Percentiles rank a stretch among this genome's conserved stretches.
Conservation (phyloP, 2,113 vertebrate genomes). For the Thermophis baileyi region DNA sequence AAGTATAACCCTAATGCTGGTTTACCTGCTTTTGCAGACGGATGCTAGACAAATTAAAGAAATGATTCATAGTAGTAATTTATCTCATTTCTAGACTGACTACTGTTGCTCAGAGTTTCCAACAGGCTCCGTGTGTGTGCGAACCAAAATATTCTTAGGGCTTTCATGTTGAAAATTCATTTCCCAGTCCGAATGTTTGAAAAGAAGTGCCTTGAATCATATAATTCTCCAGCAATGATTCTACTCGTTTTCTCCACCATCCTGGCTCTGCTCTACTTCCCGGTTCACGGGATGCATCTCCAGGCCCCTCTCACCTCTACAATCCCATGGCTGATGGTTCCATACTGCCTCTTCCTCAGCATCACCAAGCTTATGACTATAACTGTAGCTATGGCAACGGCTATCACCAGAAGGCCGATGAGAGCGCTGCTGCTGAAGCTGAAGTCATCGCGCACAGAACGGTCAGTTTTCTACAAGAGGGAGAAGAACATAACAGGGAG, state of each 20-base stretch:
- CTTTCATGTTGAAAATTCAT: background rate
- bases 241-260: background rate
- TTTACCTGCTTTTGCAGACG: background rate
- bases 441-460: conserved; percentile 84
- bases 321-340: conserved; percentile 97
- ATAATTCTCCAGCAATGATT: background rate
- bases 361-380: conserved; percentile 97
- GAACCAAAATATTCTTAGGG: background rate
- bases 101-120: background rate
- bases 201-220: background rate
- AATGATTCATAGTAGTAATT: fast-evolving
- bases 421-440: conserved; percentile 90
- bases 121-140: too few species aligned
- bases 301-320: conserved; percentile 84
- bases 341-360: conserved; percentile 94
- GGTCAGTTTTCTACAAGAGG: conserved; percentile 76
- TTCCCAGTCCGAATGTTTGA: background rate
- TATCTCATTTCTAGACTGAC: background rate
- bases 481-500: background rate
- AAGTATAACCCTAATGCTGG: background rate
- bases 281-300: background rate
- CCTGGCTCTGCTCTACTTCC: background rate
- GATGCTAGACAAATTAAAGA: background rate
- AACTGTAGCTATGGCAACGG: conserved; percentile 91
- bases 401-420: conserved; percentile 92